Percentiles rank a stretch among this genome's conserved stretches.
phyloP scores from a whole-genome alignment of 2,888 invertebrate species.

The Amphipyra tragopoginis region DNA sequence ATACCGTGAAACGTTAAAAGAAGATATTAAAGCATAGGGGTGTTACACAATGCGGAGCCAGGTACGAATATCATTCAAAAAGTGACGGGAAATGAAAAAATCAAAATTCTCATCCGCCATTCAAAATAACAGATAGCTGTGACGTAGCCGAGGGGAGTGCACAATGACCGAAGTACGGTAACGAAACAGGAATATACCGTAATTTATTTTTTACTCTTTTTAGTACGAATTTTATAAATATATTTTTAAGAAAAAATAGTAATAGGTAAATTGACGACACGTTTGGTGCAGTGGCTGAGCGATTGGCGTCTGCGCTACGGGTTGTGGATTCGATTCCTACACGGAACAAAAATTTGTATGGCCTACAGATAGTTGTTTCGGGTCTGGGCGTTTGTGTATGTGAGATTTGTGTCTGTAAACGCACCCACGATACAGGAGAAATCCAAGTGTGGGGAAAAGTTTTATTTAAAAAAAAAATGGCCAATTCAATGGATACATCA shows the following conservation, averaged over 20 bases:
- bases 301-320: no score
- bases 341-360: no score
- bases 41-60: slow-evolving; percentile 70
- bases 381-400: no score
- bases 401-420: no score
- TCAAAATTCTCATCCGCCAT: slow-evolving; percentile 78
- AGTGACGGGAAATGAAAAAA: slow-evolving; percentile 85
- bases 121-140: slow-evolving; percentile 74
- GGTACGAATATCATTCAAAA: slow-evolving; percentile 74
- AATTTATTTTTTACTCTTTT: neutral
- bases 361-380: no score
- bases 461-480: no score
- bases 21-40: slow-evolving; percentile 78
- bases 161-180: slow-evolving; percentile 63
- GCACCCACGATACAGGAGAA: no score
- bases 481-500: no score
- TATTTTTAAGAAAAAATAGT: neutral
- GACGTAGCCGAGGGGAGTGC: slow-evolving; percentile 56
- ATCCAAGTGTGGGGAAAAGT: no score
- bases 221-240: neutral
- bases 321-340: no score
- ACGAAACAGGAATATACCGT: slow-evolving; percentile 49
- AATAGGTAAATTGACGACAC: no score
- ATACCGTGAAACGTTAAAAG: slow-evolving; percentile 65
- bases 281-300: no score